Base-by-base conservation (phyloP, 2,113 vertebrate genomes). In the Columba janthina region DNA sequence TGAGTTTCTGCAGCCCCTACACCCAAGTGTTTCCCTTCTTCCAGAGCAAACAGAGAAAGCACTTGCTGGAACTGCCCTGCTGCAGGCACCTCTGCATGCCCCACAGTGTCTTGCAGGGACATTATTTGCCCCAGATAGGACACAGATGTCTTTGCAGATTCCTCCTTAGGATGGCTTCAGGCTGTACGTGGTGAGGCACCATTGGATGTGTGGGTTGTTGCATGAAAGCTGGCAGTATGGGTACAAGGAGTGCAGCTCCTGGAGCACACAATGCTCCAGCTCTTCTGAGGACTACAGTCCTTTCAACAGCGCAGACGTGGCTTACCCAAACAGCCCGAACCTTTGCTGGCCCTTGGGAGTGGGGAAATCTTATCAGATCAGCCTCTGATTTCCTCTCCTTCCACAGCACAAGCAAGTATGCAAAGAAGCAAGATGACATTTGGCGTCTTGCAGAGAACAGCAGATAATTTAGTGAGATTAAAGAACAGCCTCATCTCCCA, bases 401-500 rank as follows among this genome's bases (percentile, higher is more conserved):
- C 82, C 88, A 78, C 73, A 90, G 88, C 76, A 90, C 70, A 74
- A 85, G 73, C 64, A 85, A 91, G 67, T 17, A 87, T 77, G 88
- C 80, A 82, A 93, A 94, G 88, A 65, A 89, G 31, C 26, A 46
- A 82, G 65, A 92, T 85, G 93, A 88, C 86, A 92, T 97, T 92
- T 96, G 74, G 48, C 66, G 94, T 93, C 80, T 92, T 69, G 76
- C 88, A 95, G 79, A 93, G 79, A 92, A 44, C 71, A 95, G 69
- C 88, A 96, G 96, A 94, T 93, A 81, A 91, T 89, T 85, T 7
- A 73, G 62, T 1, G 62, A 94, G 92, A 97, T 96, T 90, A 92
- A 75, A 91, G 56, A 7, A 18, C 72, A 87, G 83, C 36, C 66
- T 71, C 50, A 15, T 81, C 65, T 96, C 61, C 75, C 65, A 67